Percentiles rank a stretch among this genome's conserved stretches.
phyloP scores from a whole-genome alignment of 2,888 invertebrate species.

The Hirtodrosophila duncani region DNA sequence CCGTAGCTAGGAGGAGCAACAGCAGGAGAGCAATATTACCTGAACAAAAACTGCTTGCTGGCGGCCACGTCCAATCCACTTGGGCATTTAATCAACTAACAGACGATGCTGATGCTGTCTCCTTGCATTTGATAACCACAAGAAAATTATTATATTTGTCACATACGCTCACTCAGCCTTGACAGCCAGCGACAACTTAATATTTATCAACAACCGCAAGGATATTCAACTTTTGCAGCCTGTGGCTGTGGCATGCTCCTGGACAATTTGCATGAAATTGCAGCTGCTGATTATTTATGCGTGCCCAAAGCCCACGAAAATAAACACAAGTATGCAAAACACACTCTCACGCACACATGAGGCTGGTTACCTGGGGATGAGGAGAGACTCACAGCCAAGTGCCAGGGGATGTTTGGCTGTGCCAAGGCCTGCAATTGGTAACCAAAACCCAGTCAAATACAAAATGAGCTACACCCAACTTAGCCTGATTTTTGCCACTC shows the following conservation, averaged over 20 bases:
- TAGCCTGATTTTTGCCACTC: conserved; percentile 33
- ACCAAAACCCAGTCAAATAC: not conserved
- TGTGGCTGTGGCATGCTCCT: too few relatives aligned
- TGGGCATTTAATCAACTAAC: conserved; percentile 43
- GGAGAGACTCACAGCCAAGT: too few relatives aligned
- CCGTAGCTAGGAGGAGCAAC: conserved; percentile 16
- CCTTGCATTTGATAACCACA: conserved; percentile 22
- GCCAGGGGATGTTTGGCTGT: too few relatives aligned
- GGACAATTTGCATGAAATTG: conserved; percentile 33
- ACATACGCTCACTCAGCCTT: conserved; percentile 20
- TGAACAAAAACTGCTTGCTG: too few relatives aligned
- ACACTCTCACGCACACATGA: not conserved
- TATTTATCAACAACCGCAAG: conserved; percentile 22
- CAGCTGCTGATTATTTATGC: conserved; percentile 39
- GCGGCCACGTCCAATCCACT: conserved; percentile 22
- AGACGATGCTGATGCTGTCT: conserved; percentile 1
- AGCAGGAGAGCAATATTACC: too few relatives aligned
- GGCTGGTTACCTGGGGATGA: too few relatives aligned
- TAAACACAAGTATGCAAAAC: conserved; percentile 5
- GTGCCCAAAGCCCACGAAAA: conserved; percentile 4
- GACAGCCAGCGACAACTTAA: conserved; percentile 10
- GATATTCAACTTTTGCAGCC: conserved; percentile 39
- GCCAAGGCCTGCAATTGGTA: not conserved
- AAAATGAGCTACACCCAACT: conserved; percentile 19
- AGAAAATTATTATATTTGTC: conserved; percentile 38